Evolutionary conservation across 2,888 invertebrate genomes (phyloP).

Genomic region (Oxyscelio sp.): DNA sequence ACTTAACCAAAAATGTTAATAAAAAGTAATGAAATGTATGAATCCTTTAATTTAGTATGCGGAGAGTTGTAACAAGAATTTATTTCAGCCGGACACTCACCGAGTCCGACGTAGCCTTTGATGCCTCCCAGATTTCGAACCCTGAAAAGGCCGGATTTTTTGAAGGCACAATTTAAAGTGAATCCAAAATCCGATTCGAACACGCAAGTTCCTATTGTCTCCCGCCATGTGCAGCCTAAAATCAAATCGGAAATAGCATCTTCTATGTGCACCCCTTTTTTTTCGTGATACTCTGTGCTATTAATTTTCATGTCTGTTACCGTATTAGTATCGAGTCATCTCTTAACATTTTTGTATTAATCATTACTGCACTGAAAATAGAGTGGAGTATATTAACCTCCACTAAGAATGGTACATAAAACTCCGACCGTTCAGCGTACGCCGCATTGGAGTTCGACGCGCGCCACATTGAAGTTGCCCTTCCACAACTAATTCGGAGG

Average conservation of each 20-base stretch:
- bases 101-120: constrained; percentile 96
- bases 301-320: constrained; percentile 75
- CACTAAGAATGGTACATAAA: too few species aligned
- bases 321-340: constrained; percentile 4
- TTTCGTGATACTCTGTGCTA: constrained; percentile 83
- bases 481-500: too few species aligned
- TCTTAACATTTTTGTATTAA: too few species aligned
- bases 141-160: constrained; percentile 96
- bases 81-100: constrained; percentile 90
- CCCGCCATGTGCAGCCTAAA: constrained; percentile 90
- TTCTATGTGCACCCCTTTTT: constrained; percentile 58
- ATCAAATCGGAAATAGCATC: constrained; percentile 86
- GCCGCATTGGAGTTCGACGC: too few species aligned
- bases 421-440: too few species aligned
- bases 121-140: constrained; percentile 96
- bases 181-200: constrained; percentile 97
- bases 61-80: too few species aligned
- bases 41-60: too few species aligned
- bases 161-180: constrained; percentile 97
- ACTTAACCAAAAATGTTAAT: too few species aligned
- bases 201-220: constrained; percentile 94
- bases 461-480: too few species aligned
- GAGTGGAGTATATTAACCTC: too few species aligned
- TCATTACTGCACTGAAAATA: too few species aligned
- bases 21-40: too few species aligned